A percentile compares a stretch with the other conserved stretches of the same genome.
phyloP scores from a whole-genome alignment of 2,797 vertebrate genomes.

The Leptoclinus maculatus region DNA sequence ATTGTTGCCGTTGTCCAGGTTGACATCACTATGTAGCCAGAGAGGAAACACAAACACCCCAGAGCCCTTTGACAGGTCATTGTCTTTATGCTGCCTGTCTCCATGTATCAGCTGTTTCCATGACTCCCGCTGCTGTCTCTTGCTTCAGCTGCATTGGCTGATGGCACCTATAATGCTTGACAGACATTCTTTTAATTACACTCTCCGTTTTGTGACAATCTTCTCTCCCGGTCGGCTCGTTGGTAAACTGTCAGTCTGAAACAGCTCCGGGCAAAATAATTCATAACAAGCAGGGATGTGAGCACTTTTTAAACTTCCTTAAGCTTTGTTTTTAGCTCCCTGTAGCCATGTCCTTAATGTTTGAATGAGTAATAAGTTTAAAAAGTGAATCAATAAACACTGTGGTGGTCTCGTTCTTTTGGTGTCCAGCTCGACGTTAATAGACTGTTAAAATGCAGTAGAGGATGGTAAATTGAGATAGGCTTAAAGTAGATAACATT shows the following conservation, averaged over 20 bases:
- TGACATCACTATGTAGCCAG: background rate
- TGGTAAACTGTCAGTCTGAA: conserved; percentile 44
- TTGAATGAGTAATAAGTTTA: background rate
- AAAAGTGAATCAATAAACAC: background rate
- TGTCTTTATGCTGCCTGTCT: conserved; percentile 38
- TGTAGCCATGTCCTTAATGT: conserved; percentile 21
- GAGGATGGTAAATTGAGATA: background rate
- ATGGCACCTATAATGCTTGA: conserved; percentile 24
- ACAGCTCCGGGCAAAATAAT: conserved; percentile 34
- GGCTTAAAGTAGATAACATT: background rate
- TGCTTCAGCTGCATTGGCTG: conserved; percentile 30
- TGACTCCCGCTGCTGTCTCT: conserved; percentile 35
- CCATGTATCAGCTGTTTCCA: conserved; percentile 51
- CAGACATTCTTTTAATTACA: conserved; percentile 58
- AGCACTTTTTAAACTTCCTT: conserved; percentile 17
- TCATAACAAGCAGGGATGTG: conserved; percentile 15
- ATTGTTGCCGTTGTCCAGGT: conserved; percentile 17
- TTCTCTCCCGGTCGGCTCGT: conserved; percentile 44
- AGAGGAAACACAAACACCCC: conserved; percentile 23
- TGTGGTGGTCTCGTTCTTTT: background rate
- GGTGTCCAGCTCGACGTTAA: background rate
- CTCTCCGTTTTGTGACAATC: conserved; percentile 49
- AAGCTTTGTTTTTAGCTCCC: conserved; percentile 5
- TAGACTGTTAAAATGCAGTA: background rate
- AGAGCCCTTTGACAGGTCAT: conserved; percentile 39